Conservation (phyloP, 2,797 vertebrate species). For the Sebastes taczanowskii region DNA sequence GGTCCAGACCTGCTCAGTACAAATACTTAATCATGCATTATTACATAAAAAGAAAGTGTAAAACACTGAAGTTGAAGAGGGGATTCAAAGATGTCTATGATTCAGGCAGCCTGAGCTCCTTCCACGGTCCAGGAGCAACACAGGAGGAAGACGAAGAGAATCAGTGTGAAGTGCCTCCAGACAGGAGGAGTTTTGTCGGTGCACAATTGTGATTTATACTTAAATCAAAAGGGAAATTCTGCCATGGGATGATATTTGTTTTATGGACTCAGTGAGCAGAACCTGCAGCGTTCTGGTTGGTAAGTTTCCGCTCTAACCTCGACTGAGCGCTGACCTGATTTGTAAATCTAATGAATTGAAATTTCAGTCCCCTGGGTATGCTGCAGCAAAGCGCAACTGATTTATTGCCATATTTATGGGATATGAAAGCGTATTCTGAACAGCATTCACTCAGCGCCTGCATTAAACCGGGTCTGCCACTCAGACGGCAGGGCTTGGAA, state of each 20-base stretch:
- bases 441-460: not conserved
- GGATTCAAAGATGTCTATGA: not conserved
- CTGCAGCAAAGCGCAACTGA: conserved; percentile 31
- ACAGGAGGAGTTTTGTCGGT: not conserved
- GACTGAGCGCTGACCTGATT: conserved; percentile 38
- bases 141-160: not conserved
- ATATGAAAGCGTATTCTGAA: conserved; percentile 25
- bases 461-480: not conserved
- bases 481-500: not conserved
- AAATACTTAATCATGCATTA: not conserved
- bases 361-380: conserved; percentile 32
- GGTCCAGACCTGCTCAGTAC: not conserved
- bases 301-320: conserved; percentile 17
- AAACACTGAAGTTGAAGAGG: not conserved
- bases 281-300: conserved; percentile 29
- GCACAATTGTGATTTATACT: not conserved
- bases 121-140: not conserved
- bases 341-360: conserved; percentile 53
- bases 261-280: conserved; percentile 2
- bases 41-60: not conserved
- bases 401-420: conserved; percentile 52
- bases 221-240: conserved; percentile 14
- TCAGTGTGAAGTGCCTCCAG: not conserved
- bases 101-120: not conserved
- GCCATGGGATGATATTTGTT: not conserved